phyloP scores from a whole-genome alignment of 2,113 vertebrate species.

The Campylomormyrus numenius region DNA sequence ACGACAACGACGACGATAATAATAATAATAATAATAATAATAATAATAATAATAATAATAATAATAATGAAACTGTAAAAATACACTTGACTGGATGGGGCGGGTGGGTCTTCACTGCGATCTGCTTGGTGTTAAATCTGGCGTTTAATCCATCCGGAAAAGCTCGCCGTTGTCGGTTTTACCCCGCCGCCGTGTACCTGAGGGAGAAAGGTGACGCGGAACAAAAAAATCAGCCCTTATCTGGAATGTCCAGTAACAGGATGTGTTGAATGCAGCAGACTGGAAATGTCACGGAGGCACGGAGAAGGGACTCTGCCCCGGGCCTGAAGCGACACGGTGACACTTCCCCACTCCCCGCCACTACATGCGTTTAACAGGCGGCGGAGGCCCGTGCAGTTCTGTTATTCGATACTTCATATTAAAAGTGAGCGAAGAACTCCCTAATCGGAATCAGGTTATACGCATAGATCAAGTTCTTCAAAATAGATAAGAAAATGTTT shows the following conservation, averaged over 20 bases:
- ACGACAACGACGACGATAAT: conserved; percentile 22
- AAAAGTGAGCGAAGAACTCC: neutral
- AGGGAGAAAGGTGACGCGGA: neutral
- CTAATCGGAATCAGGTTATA: neutral
- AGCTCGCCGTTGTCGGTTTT: neutral
- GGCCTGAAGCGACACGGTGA: neutral
- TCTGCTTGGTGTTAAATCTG: neutral
- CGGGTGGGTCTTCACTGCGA: neutral
- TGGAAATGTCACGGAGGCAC: neutral
- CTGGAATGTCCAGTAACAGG: neutral
- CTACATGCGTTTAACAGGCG: neutral
- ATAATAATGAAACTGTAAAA: neutral
- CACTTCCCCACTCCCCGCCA: neutral
- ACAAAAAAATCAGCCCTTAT: neutral
- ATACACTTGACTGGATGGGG: neutral
- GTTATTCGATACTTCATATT: neutral
- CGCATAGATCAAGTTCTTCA: neutral
- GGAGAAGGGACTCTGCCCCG: neutral
- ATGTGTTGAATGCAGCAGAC: neutral
- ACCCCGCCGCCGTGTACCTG: neutral
- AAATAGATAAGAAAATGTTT: neutral
- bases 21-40: neutral
- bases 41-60: neutral
- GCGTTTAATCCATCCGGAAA: neutral
- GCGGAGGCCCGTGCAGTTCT: neutral